phyloP scores from a whole-genome alignment of 2,797 vertebrate species.

The Todus mexicanus region DNA sequence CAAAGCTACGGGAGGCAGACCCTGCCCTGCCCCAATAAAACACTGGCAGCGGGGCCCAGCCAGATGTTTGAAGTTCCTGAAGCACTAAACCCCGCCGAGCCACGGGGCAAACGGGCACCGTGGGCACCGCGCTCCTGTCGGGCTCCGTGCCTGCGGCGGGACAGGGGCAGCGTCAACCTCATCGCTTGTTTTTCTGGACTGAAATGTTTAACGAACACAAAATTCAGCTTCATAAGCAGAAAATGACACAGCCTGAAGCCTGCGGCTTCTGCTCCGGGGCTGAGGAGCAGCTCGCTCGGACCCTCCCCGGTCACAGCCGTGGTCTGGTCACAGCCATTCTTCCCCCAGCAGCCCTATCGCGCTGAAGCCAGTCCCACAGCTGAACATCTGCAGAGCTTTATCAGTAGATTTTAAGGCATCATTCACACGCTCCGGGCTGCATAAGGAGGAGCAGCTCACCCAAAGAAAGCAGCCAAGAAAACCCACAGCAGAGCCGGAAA shows the following conservation, averaged over 20 bases:
- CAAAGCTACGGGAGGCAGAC: fast-evolving
- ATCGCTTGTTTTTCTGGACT: neutral
- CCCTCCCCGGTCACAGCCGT: neutral
- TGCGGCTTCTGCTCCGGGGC: neutral
- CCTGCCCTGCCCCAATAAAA: neutral
- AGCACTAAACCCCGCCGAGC: neutral
- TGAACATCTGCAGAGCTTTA: neutral
- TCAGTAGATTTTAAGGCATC: neutral
- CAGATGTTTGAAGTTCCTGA: neutral
- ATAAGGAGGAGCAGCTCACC: neutral
- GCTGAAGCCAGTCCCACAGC: neutral
- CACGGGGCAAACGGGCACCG: neutral
- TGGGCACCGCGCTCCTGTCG: neutral
- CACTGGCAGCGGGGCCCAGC: fast-evolving
- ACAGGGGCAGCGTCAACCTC: neutral
- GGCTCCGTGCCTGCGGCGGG: fast-evolving
- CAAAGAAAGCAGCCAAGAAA: neutral
- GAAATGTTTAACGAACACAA: neutral
- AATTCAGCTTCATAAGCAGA: neutral
- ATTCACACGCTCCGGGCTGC: neutral
- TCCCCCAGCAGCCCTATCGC: neutral
- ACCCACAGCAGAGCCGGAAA: neutral
- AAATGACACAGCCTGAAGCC: neutral
- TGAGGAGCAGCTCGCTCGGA: neutral
- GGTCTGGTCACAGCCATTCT: neutral